Conservation (phyloP, 2,888 invertebrate species). For the Lobophora halterata region DNA sequence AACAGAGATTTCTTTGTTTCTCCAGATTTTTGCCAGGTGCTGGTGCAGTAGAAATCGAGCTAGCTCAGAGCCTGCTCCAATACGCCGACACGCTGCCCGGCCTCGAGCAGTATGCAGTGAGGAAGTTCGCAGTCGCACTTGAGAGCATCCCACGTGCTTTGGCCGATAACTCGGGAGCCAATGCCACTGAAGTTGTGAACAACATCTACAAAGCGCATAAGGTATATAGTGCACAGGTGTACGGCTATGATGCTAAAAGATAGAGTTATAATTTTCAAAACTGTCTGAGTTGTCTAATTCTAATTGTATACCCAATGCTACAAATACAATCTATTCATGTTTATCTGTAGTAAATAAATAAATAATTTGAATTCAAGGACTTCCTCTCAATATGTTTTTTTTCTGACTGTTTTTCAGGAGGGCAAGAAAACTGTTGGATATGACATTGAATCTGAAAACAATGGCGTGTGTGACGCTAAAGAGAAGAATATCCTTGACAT, state of each 20-base stretch:
- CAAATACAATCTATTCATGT: too few species aligned
- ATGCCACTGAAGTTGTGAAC: slow-evolving; percentile 91
- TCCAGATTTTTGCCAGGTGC: slow-evolving; percentile 94
- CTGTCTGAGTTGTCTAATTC: too few species aligned
- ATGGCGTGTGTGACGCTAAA: slow-evolving; percentile 86
- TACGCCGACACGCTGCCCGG: slow-evolving; percentile 96
- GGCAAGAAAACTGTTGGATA: slow-evolving; percentile 91
- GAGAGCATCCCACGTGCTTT: slow-evolving; percentile 95
- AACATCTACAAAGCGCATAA: slow-evolving; percentile 97
- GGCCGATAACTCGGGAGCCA: slow-evolving; percentile 96
- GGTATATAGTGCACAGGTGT: slow-evolving; percentile 55
- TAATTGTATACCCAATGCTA: too few species aligned
- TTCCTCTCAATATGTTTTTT: slow-evolving; percentile 3
- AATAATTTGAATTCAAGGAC: too few species aligned
- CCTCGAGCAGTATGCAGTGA: slow-evolving; percentile 97
- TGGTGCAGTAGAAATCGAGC: slow-evolving; percentile 96
- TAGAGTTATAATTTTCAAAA: too few species aligned
- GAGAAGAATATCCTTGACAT: slow-evolving; percentile 91
- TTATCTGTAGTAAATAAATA: too few species aligned
- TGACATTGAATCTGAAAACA: slow-evolving; percentile 91
- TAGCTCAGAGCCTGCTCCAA: slow-evolving; percentile 91
- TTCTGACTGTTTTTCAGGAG: slow-evolving; percentile 65
- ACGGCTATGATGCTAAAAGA: too few species aligned
- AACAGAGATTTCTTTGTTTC: too few species aligned
- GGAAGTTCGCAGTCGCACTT: slow-evolving; percentile 94